Percentiles rank a stretch among this genome's conserved stretches.
Evolutionary conservation across 2,888 invertebrate genomes (phyloP).

Genomic region (Congeria kusceri): DNA sequence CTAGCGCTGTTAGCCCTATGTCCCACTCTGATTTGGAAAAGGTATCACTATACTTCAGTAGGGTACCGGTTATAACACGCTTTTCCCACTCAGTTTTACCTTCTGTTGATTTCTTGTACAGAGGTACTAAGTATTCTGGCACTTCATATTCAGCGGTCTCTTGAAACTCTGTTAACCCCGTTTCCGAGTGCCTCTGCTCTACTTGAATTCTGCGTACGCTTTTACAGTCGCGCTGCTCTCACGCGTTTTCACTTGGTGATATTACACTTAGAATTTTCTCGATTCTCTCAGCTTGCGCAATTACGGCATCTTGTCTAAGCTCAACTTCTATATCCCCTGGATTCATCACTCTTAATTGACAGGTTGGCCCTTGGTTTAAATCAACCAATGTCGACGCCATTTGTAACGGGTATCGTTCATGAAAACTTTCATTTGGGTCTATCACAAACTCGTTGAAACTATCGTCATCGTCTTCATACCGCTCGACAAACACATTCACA

Average conservation of each 20-base stretch:
- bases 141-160: not conserved
- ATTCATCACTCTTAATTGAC: not conserved
- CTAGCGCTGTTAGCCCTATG: slow-evolving; percentile 35
- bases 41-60: slow-evolving; percentile 16
- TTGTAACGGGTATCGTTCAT: no score
- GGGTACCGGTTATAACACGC: slow-evolving; percentile 14
- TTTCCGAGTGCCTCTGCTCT: not conserved
- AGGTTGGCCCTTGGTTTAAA: not conserved
- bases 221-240: not conserved
- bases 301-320: slow-evolving; percentile 7
- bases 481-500: slow-evolving; percentile 8
- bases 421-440: slow-evolving; percentile 1
- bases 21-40: slow-evolving; percentile 52
- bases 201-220: slow-evolving; percentile 3
- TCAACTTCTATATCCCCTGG: slow-evolving; percentile 5
- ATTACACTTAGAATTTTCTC: slow-evolving; percentile 3
- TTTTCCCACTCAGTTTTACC: slow-evolving; percentile 9
- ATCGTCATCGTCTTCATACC: not conserved
- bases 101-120: slow-evolving; percentile 6
- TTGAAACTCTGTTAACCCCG: no score
- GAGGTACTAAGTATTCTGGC: not conserved
- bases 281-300: slow-evolving; percentile 23
- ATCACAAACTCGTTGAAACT: not conserved
- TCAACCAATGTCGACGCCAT: slow-evolving; percentile 12
- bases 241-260: not conserved